Percentiles rank a stretch among this genome's conserved stretches.
Conservation (phyloP, 2,113 vertebrate genomes). For the Dermatemys mawii region DNA sequence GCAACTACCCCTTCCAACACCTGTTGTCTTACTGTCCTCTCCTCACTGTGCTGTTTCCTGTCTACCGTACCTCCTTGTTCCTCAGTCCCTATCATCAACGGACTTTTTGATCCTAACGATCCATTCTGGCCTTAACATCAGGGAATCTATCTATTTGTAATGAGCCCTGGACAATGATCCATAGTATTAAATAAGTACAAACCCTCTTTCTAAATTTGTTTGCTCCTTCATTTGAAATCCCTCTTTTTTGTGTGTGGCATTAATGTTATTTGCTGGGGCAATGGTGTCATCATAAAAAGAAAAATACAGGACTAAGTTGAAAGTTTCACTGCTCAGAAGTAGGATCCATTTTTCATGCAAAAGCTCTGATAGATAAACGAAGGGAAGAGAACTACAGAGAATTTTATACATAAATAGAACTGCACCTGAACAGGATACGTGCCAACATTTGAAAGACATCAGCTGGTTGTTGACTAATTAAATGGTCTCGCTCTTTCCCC, state of each 20-base stretch:
- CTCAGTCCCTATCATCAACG: fast-evolving
- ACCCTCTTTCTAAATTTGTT: not conserved
- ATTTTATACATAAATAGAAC: not conserved
- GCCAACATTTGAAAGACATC: not conserved
- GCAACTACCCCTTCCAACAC: fast-evolving
- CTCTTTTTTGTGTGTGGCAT: not conserved
- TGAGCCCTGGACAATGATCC: fast-evolving
- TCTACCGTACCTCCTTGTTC: too few relatives aligned
- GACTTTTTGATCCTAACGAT: not conserved
- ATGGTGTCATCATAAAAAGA: too few relatives aligned
- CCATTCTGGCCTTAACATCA: not conserved
- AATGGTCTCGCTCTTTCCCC: not conserved
- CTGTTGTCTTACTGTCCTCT: fast-evolving
- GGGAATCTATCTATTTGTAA: fast-evolving
- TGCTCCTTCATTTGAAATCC: not conserved
- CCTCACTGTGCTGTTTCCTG: fast-evolving
- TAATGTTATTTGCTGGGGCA: not conserved
- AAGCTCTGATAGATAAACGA: not conserved
- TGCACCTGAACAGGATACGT: not conserved
- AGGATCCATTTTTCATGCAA: not conserved
- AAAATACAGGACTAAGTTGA: not conserved
- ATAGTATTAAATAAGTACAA: not conserved
- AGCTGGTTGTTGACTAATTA: not conserved
- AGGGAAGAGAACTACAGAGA: not conserved
- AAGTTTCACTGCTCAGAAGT: not conserved